phyloP scores from a whole-genome alignment of 2,113 vertebrate species.

The Corydoras maculifer region DNA sequence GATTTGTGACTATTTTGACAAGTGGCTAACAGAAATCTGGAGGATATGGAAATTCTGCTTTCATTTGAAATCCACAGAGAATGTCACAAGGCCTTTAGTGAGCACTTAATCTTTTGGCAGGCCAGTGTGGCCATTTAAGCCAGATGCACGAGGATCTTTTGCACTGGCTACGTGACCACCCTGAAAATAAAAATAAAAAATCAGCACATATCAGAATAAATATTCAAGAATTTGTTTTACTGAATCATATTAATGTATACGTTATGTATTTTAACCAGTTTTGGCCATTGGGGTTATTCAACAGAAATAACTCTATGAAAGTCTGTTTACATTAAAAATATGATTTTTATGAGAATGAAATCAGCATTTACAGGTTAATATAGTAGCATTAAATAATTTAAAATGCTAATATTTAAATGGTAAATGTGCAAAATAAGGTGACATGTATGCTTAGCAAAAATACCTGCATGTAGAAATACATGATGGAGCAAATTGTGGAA shows the following conservation, averaged over 20 bases:
- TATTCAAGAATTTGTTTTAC: background rate
- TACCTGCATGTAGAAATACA: too few species aligned
- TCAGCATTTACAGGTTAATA: too few species aligned
- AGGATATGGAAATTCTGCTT: constrained; percentile 60
- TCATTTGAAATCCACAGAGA: constrained; percentile 57
- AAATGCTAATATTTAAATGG: too few species aligned
- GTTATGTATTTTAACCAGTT: background rate
- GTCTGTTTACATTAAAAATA: too few species aligned
- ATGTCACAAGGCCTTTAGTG: constrained; percentile 54
- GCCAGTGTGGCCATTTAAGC: constrained; percentile 16
- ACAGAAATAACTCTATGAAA: background rate
- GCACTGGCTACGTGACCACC: constrained; percentile 50
- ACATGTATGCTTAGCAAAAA: too few species aligned
- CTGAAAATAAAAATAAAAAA: constrained; percentile 45
- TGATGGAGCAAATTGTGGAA: too few species aligned
- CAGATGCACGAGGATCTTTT: constrained; percentile 49
- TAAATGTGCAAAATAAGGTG: too few species aligned
- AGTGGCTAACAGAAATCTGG: constrained; percentile 72
- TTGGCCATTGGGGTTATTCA: background rate
- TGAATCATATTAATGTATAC: background rate
- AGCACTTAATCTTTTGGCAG: constrained; percentile 63
- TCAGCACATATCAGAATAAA: background rate
- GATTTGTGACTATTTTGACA: constrained; percentile 89
- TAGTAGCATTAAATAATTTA: too few species aligned
- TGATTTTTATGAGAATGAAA: too few species aligned